Conservation (phyloP, 2,888 invertebrate species). For the Hecatera dysodea region DNA sequence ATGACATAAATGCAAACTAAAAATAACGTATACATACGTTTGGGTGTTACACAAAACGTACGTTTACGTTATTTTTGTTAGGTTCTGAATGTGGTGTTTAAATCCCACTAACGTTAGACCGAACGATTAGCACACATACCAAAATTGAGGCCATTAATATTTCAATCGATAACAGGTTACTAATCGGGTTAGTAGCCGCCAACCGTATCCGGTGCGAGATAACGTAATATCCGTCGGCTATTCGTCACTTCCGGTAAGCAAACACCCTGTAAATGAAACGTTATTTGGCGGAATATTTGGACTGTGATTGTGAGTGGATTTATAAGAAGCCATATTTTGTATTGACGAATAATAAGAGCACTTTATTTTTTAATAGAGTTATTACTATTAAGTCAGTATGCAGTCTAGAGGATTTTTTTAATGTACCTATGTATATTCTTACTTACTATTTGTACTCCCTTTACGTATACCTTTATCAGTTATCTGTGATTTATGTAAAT, state of each 20-base stretch:
- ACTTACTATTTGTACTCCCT: no score
- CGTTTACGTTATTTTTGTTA: no score
- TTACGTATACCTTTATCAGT: no score
- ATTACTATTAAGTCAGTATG: no score
- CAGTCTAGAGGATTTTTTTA: no score
- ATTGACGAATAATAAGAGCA: not conserved
- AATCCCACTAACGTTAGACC: not conserved
- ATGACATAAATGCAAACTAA: no score
- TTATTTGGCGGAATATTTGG: slow-evolving; percentile 34
- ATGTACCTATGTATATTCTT: no score
- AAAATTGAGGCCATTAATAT: slow-evolving; percentile 27
- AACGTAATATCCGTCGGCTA: slow-evolving; percentile 76
- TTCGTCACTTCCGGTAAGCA: slow-evolving; percentile 66
- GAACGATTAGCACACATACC: not conserved
- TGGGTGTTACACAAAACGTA: no score
- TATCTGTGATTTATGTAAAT: no score
- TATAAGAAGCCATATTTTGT: not conserved
- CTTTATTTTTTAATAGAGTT: not conserved
- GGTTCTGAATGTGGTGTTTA: not conserved
- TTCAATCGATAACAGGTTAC: slow-evolving; percentile 50
- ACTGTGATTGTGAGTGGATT: slow-evolving; percentile 11
- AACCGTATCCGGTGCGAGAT: slow-evolving; percentile 73
- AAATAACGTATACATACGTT: no score
- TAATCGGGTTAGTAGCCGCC: slow-evolving; percentile 68
- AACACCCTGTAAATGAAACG: slow-evolving; percentile 44